These are phyloP conservation scores for Drosophila lutescens DNA, from an alignment of 2,888 invertebrate genomes.

Conservation along the genomic window DNA sequence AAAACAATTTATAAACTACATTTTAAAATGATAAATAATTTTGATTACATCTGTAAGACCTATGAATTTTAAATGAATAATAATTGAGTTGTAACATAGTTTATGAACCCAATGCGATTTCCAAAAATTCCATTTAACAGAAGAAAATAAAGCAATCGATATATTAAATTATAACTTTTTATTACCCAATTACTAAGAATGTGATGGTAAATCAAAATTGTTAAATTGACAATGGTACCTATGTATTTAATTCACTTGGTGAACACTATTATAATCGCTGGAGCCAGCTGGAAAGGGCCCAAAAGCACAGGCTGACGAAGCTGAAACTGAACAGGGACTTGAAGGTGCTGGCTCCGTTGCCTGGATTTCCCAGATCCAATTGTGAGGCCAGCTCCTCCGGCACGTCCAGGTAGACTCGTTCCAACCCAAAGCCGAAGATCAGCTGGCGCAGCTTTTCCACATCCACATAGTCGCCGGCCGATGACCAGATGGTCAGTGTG, in stretches of 20 bases:
- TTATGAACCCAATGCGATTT: background rate
- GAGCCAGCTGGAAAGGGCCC: constrained; percentile 70
- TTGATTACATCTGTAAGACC: background rate
- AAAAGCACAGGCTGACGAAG: constrained; percentile 72
- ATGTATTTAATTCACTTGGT: background rate
- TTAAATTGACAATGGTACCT: background rate
- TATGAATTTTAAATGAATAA: background rate
- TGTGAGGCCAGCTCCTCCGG: constrained; percentile 87
- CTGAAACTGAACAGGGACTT: constrained; percentile 67
- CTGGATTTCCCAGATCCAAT: constrained; percentile 81
- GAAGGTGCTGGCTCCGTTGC: constrained; percentile 46
- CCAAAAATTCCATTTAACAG: background rate
- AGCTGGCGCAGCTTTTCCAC: constrained; percentile 87
- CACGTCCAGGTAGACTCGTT: constrained; percentile 91
- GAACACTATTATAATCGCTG: constrained; percentile 31
- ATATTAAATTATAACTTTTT: constrained; percentile 6
- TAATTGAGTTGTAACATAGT: background rate
- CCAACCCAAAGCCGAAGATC: constrained; percentile 88
- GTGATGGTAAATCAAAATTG: background rate
- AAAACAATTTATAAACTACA: background rate
- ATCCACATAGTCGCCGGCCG: constrained; percentile 88
- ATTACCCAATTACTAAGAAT: background rate
- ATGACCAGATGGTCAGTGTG: constrained; percentile 93
- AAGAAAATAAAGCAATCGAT: constrained; percentile 12
- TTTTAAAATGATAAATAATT: background rate